Conservation (phyloP, 2,888 invertebrate species). For the Conistra vaccinii region DNA sequence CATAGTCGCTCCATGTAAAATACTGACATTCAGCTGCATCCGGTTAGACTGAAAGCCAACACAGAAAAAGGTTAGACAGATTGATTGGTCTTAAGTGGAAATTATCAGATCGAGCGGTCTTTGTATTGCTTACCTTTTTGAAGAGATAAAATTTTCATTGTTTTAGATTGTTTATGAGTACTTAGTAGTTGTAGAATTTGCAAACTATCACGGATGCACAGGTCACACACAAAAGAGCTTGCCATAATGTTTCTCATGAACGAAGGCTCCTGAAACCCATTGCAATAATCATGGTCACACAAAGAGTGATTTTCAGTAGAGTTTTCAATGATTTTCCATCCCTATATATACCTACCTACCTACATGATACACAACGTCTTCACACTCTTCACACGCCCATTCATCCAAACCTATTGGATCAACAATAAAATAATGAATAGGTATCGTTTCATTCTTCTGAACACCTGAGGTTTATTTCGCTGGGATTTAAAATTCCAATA, state of each 20-base stretch:
- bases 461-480: conserved; percentile 73
- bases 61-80: too few species aligned
- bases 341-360: background rate
- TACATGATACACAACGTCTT: background rate
- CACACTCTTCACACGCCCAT: conserved; percentile 27
- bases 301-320: background rate
- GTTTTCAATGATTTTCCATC: background rate
- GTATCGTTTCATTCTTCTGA: conserved; percentile 64
- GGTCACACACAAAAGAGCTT: background rate
- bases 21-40: too few species aligned
- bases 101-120: background rate
- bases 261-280: background rate
- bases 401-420: conserved; percentile 36
- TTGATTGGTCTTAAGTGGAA: too few species aligned
- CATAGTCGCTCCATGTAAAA: too few species aligned
- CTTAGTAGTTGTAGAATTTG: background rate
- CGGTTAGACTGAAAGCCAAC: too few species aligned
- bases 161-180: background rate
- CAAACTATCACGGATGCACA: background rate
- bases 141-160: background rate
- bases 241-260: background rate
- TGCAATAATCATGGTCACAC: background rate
- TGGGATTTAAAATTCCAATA: conserved; percentile 79
- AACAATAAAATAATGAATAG: conserved; percentile 61
- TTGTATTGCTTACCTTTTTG: background rate